A percentile compares a stretch with the other conserved stretches of the same genome.
Conservation (phyloP, 2,888 invertebrate species). For the Heliconius charithonia region DNA sequence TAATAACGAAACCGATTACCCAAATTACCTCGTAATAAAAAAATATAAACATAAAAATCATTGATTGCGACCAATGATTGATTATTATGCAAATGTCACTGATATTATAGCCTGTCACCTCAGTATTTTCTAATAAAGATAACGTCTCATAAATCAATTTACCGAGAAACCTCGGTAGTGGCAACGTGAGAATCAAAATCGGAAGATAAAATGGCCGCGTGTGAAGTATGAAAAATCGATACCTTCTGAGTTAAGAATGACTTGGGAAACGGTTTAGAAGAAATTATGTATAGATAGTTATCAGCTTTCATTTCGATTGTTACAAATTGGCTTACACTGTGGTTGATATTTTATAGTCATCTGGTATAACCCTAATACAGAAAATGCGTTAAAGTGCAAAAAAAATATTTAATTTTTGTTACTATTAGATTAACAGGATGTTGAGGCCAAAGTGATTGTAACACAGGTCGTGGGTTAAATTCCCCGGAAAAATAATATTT, state of each 20-base stretch:
- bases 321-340: neutral
- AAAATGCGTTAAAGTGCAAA: neutral
- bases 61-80: neutral
- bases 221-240: constrained; percentile 67
- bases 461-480: too few relatives aligned
- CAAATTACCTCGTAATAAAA: neutral
- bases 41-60: neutral
- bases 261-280: constrained; percentile 51
- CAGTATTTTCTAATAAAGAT: neutral
- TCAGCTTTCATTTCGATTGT: constrained; percentile 19
- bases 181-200: constrained; percentile 63
- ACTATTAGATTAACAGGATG: too few relatives aligned
- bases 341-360: neutral
- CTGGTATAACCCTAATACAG: neutral
- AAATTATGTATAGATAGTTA: constrained; percentile 26
- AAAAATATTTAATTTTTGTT: neutral
- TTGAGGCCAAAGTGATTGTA: too few relatives aligned
- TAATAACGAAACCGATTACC: neutral
- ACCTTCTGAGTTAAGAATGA: constrained; percentile 56
- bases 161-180: constrained; percentile 49
- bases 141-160: constrained; percentile 43
- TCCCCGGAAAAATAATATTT: too few relatives aligned
- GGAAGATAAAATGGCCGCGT: constrained; percentile 59
- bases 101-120: neutral
- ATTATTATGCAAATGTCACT: constrained; percentile 2